Conservation (phyloP, 2,113 vertebrate genomes). For the Pseudorasbora parva region DNA sequence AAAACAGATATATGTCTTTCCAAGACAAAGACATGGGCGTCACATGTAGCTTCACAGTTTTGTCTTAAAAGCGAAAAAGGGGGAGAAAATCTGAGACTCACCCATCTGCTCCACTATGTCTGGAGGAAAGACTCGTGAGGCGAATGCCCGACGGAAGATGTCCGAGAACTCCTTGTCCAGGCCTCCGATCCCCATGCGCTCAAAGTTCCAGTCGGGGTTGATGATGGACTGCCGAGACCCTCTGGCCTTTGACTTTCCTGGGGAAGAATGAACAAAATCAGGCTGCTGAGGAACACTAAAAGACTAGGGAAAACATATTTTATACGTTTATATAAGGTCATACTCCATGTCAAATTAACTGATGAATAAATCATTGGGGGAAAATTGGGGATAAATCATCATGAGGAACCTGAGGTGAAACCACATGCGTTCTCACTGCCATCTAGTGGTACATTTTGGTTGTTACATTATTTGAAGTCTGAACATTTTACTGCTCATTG, state of each 20-base stretch:
- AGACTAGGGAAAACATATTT: background rate
- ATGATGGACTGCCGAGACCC: constrained; percentile 96
- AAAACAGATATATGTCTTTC: background rate
- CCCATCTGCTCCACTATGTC: constrained; percentile 99
- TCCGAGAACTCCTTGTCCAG: constrained; percentile 97
- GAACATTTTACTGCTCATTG: background rate
- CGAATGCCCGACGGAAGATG: constrained; percentile 95
- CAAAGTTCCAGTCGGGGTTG: constrained; percentile 99
- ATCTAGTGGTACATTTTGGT: constrained; percentile 41
- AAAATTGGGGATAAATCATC: background rate
- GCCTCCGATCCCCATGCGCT: constrained; percentile 97
- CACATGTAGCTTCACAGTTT: background rate
- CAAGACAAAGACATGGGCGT: background rate
- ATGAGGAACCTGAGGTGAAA: background rate
- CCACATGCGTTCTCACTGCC: constrained; percentile 27
- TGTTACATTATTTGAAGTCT: background rate
- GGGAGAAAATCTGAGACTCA: constrained; percentile 72
- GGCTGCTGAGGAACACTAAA: background rate
- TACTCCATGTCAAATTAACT: background rate
- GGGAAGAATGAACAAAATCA: constrained; percentile 7
- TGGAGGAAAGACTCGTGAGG: constrained; percentile 94
- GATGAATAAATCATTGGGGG: background rate
- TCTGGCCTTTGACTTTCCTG: constrained; percentile 92
- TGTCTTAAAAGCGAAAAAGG: background rate
- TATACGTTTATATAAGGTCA: background rate